A percentile compares a stretch with the other conserved stretches of the same genome.
These are phyloP conservation scores for Coccyzus lansbergi DNA, from an alignment of 2,797 vertebrate species.

Conservation along the genomic window DNA sequence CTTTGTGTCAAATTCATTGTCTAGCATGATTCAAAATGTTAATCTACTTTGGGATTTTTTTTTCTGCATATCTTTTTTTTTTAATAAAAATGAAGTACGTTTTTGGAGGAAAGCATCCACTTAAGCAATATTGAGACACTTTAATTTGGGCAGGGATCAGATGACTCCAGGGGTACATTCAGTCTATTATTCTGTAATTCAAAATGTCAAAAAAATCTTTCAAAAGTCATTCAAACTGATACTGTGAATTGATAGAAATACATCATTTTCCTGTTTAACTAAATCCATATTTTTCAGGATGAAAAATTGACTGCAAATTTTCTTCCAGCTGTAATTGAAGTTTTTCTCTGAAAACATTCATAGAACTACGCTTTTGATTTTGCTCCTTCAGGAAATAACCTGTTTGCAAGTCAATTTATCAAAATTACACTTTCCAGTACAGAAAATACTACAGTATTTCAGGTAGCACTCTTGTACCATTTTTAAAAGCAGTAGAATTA, in stretches of 20 bases:
- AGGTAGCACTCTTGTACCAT: constrained; percentile 12
- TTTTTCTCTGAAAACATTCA: constrained; percentile 8
- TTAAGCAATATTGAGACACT: constrained; percentile 55
- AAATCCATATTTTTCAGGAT: constrained; percentile 15
- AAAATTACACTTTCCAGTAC: constrained; percentile 44
- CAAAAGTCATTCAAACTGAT: constrained; percentile 19
- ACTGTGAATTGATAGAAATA: constrained; percentile 47
- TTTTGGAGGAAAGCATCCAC: constrained; percentile 42
- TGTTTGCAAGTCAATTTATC: constrained; percentile 46
- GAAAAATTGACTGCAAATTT: constrained; percentile 32
- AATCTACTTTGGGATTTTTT: neutral
- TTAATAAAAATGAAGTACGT: neutral
- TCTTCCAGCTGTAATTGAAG: neutral
- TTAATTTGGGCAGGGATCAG: constrained; percentile 54
- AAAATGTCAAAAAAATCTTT: constrained; percentile 57
- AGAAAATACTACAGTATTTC: constrained; percentile 53
- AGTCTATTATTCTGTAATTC: constrained; percentile 54
- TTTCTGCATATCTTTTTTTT: neutral
- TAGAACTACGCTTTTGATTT: neutral
- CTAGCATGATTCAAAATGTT: neutral
- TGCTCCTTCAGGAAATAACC: constrained; percentile 45
- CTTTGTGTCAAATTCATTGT: neutral
- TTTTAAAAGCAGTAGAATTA: constrained; percentile 54
- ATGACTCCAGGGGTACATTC: constrained; percentile 32
- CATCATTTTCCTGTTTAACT: constrained; percentile 5